These are phyloP conservation scores for Zelostemma sp. DNA, from an alignment of 1,140 invertebrate species.

Conservation along the genomic window DNA sequence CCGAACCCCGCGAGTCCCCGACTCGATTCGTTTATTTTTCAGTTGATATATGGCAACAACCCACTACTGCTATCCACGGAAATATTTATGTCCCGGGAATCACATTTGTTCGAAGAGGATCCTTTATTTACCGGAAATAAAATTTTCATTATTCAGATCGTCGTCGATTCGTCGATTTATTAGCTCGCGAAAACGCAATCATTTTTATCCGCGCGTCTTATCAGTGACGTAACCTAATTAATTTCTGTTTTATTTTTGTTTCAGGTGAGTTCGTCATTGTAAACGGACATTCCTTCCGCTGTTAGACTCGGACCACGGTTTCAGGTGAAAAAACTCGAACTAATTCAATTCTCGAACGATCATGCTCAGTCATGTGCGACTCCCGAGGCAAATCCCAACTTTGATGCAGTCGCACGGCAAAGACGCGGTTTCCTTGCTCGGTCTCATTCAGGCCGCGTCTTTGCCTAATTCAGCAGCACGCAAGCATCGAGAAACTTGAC, in stretches of 20 bases:
- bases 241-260: not conserved
- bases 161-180: not conserved
- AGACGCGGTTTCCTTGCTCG: conserved; percentile 30
- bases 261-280: not conserved
- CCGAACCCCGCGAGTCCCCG: no score
- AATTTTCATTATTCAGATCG: conserved; percentile 1
- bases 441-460: conserved; percentile 38
- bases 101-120: no score
- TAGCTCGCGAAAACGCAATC: not conserved
- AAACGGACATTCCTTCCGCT: no score
- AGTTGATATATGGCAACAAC: no score
- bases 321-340: no score
- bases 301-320: no score
- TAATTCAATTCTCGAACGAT: conserved; percentile 39
- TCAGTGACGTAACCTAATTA: not conserved
- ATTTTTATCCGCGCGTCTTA: not conserved
- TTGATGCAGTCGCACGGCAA: conserved; percentile 32
- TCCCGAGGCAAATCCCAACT: conserved; percentile 34
- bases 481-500: conserved; percentile 59
- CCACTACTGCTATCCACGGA: no score
- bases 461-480: conserved; percentile 58
- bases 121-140: not conserved
- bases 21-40: no score
- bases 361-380: conserved; percentile 33
- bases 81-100: no score